Percentiles rank a stretch among this genome's conserved stretches.
These are phyloP conservation scores for Blomia tropicalis DNA, from an alignment of 2,888 invertebrate species.

Conservation along the genomic window DNA sequence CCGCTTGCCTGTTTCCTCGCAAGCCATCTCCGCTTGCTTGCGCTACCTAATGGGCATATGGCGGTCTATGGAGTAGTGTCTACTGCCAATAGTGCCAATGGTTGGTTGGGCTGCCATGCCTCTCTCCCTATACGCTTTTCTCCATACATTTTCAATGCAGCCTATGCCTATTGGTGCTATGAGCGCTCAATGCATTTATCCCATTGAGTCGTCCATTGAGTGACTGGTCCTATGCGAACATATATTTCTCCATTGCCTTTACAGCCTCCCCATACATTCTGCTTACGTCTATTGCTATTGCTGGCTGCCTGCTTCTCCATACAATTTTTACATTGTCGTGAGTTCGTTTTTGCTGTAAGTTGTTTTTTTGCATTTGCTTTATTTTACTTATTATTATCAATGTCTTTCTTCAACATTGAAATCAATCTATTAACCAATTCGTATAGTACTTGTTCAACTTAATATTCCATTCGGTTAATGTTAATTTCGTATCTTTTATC, in stretches of 20 bases:
- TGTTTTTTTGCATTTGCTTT: background rate
- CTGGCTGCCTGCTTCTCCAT: constrained; percentile 9
- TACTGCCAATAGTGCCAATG: background rate
- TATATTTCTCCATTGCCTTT: background rate
- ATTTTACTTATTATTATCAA: background rate
- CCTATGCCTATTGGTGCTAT: background rate
- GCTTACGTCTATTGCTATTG: constrained; percentile 9
- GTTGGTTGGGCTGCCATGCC: background rate
- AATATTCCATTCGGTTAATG: no score
- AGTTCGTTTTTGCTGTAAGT: constrained; percentile 4
- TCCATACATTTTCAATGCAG: background rate
- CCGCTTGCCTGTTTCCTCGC: background rate
- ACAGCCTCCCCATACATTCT: constrained; percentile 9
- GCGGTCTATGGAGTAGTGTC: background rate
- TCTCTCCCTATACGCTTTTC: background rate
- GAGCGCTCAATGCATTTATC: background rate
- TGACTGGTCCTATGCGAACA: background rate
- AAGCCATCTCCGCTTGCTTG: background rate
- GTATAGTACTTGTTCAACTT: no score
- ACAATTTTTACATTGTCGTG: constrained; percentile 3
- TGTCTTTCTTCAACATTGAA: no score
- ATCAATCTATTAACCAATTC: no score
- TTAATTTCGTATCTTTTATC: no score
- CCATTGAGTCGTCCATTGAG: background rate
- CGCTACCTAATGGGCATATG: background rate